Evolutionary conservation across 2,113 vertebrate genomes (phyloP), one percentile per base, ranked within the genome.

Genomic region (Passer montanus): DNA sequence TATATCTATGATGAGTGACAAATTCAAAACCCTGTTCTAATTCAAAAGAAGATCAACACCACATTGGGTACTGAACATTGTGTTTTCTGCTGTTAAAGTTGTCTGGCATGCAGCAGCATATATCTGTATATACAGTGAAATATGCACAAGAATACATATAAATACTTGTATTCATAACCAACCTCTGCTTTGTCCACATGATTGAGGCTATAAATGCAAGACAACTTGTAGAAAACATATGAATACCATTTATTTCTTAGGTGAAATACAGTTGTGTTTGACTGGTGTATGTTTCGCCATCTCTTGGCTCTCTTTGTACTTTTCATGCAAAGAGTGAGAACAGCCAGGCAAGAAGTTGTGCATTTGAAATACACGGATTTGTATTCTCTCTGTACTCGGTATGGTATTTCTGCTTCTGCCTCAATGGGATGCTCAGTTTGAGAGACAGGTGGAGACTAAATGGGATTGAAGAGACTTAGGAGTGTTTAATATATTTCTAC

Each of bases 361-460:
- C 39, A 10, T 69, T 84, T 93, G 52, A 96, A 92, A 73, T 24
- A 28, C 28, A 68, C 3, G 26, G 53, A 33, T 46, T 47, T 64
- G 39, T 84, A 7, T 55, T 87, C 24, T 52, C 27, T 80, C 28
- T 91, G 1, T 85, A 49, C 10, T 76, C 15, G 20, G 23, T 55
- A 21, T 39, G 19, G n/a, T 50, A 31, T 69, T 81, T 80, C 43
- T 82, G 56, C 44, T 78, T 89, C 74, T 83, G 92, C 52, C 60
- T 83, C 39, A 46, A 83, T 31, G n/a, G 64, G 79, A 74, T 91
- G 49, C 87, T 96, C 74, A 43, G 35, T 82, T 89, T 95, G 81
- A 90, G 69, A 94, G 89, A 93, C 93, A 97, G 94, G 97, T 97
- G 97, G 96, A 95, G 92, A 73, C 81, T 91, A 97, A 97, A 96